Base-by-base conservation (phyloP, 2,888 invertebrate genomes). In the Netelia inedita region DNA sequence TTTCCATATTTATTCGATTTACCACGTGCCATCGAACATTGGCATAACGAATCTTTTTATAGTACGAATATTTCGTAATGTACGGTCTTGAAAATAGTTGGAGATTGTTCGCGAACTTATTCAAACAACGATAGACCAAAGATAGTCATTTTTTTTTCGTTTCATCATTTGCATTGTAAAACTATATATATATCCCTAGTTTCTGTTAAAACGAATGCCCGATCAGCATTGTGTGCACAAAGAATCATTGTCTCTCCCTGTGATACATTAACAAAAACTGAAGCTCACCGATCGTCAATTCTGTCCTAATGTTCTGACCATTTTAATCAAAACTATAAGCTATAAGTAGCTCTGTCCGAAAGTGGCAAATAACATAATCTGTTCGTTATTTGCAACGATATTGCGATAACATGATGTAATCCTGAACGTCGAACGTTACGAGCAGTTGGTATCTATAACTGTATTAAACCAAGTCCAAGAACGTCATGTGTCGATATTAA, bases 401-500 rank as follows among this genome's bases (percentile, higher is more conserved):
- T 57, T 57, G 57, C 43, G 23, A 69, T 19, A 75, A 59, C 14
- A 72, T 72, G 19, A 72, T 79, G 72, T 68, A 57, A 71, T 5
- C 19, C 16, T 55, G 81, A 23, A 63, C 21, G 68, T 71, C 71
- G 50, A 19, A 76, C 35, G 43, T 11, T 65, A 53, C 19, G 74
- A 75, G 75, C 19, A 79, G 57, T 79, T 69, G 57, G 57, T 74
- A 81, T 59, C n/a, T 59, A 68, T 61, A 63, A 73, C 16, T 46
- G n/a, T 43, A 41, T 53, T 43, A 61, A 74, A 79, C 41, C 19
- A 6, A 53, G 66, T 46, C 53, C 35, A 41, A 63, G 61, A 68
- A 72, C 82, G 85, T 85, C 85, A 85, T 73, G 19, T 16, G 14
- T 19, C 35, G 79, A 85, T 85, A 79, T 57, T 50, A 79, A 82